A percentile compares a stretch with the other conserved stretches of the same genome.
Evolutionary conservation across 1,140 invertebrate genomes (phyloP).

Genomic region (Lamellibrachia luymesi): DNA sequence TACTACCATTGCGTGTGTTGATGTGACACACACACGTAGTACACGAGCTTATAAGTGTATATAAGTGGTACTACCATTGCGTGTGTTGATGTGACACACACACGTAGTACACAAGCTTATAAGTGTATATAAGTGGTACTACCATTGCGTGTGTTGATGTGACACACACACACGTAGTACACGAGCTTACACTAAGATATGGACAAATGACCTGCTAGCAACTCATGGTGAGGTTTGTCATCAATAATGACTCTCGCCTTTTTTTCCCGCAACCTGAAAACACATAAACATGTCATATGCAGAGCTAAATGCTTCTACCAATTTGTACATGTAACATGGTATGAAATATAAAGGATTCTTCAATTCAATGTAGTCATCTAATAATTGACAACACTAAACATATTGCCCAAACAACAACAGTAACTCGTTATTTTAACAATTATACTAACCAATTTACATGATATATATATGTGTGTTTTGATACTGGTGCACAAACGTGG

Average conservation of each 20-base stretch:
- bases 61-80: too few species aligned
- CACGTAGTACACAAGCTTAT: too few species aligned
- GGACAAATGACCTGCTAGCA: neutral
- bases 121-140: too few species aligned
- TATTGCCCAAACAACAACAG: neutral
- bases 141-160: too few species aligned
- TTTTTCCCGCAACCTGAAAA: conserved; percentile 76
- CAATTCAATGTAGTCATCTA: neutral
- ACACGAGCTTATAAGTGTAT: neutral
- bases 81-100: too few species aligned
- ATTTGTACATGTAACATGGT: neutral
- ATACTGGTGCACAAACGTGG: too few species aligned
- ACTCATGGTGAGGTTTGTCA: neutral
- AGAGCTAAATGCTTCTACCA: neutral
- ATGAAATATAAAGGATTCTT: neutral
- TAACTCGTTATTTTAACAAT: neutral
- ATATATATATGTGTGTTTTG: too few species aligned
- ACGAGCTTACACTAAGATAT: neutral
- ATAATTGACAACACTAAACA: neutral
- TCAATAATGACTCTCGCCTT: conserved; percentile 68
- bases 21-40: too few species aligned
- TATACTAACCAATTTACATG: neutral
- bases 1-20: too few species aligned
- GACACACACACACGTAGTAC: neutral
- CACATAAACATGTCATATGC: conserved; percentile 18